phyloP scores from a whole-genome alignment of 2,888 invertebrate genomes.

The Hyles lineata region DNA sequence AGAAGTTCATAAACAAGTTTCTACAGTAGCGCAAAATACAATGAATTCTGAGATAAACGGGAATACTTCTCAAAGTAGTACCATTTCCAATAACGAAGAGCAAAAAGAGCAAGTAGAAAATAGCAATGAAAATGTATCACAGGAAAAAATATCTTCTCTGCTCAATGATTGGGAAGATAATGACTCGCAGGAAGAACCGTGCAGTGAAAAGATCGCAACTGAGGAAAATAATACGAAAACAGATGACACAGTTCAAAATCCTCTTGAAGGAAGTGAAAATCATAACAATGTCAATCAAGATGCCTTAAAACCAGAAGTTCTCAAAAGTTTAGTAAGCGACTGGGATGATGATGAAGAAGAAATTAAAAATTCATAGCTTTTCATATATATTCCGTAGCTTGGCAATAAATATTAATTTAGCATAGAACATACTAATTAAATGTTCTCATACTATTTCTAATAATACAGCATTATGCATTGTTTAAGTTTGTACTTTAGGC shows the following conservation, averaged over 20 bases:
- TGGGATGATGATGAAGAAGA: constrained; percentile 82
- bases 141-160: constrained; percentile 72
- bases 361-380: constrained; percentile 42
- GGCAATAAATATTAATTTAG: neutral
- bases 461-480: neutral
- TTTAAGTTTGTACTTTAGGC: constrained; percentile 4
- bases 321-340: constrained; percentile 79
- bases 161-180: constrained; percentile 83
- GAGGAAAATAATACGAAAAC: constrained; percentile 26
- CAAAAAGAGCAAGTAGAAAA: neutral
- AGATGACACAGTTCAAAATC: constrained; percentile 31
- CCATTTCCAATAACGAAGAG: neutral
- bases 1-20: constrained; percentile 72
- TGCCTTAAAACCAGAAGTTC: constrained; percentile 49
- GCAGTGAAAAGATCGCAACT: constrained; percentile 37
- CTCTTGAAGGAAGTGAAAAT: constrained; percentile 39
- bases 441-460: neutral
- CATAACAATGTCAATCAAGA: constrained; percentile 24
- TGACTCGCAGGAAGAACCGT: constrained; percentile 70
- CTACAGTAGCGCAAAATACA: constrained; percentile 32
- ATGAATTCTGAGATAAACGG: constrained; percentile 53
- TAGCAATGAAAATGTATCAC: constrained; percentile 32
- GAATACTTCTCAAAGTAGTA: constrained; percentile 29
- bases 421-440: neutral
- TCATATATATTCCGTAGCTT: constrained; percentile 16